Evolutionary conservation across 2,797 vertebrate genomes (phyloP), one percentile per base, ranked within the genome.

Genomic region (Gallinago stenura): DNA sequence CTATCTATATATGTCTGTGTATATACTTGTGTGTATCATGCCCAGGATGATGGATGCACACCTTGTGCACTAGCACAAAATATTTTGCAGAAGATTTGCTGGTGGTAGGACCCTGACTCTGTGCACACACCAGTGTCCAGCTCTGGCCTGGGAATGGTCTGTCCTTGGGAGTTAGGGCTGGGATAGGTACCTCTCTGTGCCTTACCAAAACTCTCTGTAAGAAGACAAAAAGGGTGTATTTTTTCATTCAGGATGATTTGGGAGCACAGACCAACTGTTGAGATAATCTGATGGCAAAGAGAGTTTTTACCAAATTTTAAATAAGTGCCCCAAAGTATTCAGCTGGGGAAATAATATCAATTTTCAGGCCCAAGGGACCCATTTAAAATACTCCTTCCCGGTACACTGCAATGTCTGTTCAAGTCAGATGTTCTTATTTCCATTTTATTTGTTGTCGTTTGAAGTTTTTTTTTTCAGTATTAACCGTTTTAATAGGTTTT

Each of bases 91-190:
- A 87, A 65, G 11, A 39, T 75, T 69, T 64, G 48, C 56, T 46
- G 54, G 76, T 77, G 73, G 68, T 64, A 95, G 83, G 72, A 83
- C 81, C 84, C 93, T 93, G 41, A 57, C 65, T 95, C 72, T 93
- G 58, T 89, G 84, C 91, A 80, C 90, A 61, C 93, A 96, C 4
- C 93, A 93, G 66, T 90, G 89, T 95, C 96, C 96, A 96, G 94
- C 85, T 97, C 90, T 97, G 96, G 96, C 91, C 85, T 97, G 95
- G 96, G 95, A 95, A 96, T 95, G 88, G 88, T 96, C 71, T 95
- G 93, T 89, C 69, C 39, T 65, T 41, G 1, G 87, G 93, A 93
- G 89, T 90, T 91, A 88, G 64, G 69, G 82, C 90, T 97, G 46
- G 43, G 87, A 78, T 95, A 95, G 81, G 48, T 13, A 76, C 60